These are phyloP conservation scores for Ceriagrion tenellum DNA, from an alignment of 2,888 invertebrate genomes.

Conservation along the genomic window DNA sequence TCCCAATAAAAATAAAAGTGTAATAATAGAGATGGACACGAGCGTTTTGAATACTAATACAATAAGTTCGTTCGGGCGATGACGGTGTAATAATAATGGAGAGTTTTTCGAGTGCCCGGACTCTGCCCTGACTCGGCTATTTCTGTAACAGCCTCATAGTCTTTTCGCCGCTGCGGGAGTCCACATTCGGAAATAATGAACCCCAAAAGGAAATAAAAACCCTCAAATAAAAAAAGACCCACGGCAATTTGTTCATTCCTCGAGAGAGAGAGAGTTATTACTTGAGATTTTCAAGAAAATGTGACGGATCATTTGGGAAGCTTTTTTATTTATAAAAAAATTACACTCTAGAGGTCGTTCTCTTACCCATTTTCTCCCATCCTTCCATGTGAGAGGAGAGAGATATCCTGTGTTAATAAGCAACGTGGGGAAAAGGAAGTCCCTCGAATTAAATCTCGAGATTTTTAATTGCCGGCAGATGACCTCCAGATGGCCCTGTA, in stretches of 20 bases:
- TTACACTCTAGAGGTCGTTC: background rate
- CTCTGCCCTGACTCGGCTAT: background rate
- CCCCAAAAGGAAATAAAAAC: background rate
- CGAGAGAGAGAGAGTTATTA: background rate
- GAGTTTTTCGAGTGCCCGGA: background rate
- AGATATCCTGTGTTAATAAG: background rate
- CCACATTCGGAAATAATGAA: background rate
- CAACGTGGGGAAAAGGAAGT: slow-evolving; percentile 11
- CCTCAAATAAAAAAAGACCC: too few species aligned
- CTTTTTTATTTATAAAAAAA: background rate
- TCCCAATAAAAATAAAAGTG: background rate
- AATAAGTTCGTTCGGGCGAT: background rate
- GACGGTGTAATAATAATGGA: background rate
- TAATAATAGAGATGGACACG: background rate
- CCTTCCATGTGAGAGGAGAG: background rate
- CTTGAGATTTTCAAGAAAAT: background rate
- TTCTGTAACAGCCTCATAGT: background rate
- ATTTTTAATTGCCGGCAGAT: background rate
- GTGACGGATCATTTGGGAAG: background rate
- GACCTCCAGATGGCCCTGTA: background rate
- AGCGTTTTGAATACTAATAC: background rate
- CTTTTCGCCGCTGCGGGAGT: background rate
- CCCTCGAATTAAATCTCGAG: background rate
- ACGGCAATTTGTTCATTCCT: background rate
- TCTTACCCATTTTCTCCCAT: background rate